Evolutionary conservation across 2,797 vertebrate species (phyloP).

Genomic region (Myripristis jacobus): DNA sequence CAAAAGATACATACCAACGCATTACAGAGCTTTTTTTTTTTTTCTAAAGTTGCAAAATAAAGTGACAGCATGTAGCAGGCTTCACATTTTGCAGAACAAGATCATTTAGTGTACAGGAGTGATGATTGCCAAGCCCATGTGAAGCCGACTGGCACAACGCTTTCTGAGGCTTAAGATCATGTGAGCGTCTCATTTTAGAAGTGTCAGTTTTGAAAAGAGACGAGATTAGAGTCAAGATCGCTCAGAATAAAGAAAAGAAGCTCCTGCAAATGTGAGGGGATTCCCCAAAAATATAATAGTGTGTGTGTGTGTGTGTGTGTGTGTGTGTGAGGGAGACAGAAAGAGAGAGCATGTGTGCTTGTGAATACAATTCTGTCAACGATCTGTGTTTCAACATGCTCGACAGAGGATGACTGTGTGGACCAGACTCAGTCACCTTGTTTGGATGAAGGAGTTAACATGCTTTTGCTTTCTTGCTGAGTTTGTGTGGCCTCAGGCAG

Average conservation of each 20-base stretch:
- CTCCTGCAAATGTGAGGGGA: conserved; percentile 42
- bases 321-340: conserved; percentile 18
- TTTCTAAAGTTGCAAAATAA: not conserved
- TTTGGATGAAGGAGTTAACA: conserved; percentile 47
- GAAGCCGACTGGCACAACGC: not conserved
- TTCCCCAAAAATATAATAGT: conserved; percentile 40
- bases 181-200: conserved; percentile 6
- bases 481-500: conserved; percentile 57
- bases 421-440: conserved; percentile 54
- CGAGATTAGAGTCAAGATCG: conserved; percentile 37
- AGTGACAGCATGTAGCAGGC: not conserved
- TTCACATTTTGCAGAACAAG: not conserved
- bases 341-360: conserved; percentile 25
- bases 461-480: conserved; percentile 34
- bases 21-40: too few relatives aligned
- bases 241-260: conserved; percentile 20
- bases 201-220: conserved; percentile 42
- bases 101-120: not conserved
- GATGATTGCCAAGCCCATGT: not conserved
- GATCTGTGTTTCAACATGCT: conserved; percentile 51
- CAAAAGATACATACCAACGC: too few relatives aligned
- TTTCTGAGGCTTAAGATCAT: conserved; percentile 11
- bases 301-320: conserved; percentile 25
- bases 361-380: conserved; percentile 20
- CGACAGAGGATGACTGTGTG: conserved; percentile 36